phyloP scores from a whole-genome alignment of 2,113 vertebrate genomes.

The Calypte anna region DNA sequence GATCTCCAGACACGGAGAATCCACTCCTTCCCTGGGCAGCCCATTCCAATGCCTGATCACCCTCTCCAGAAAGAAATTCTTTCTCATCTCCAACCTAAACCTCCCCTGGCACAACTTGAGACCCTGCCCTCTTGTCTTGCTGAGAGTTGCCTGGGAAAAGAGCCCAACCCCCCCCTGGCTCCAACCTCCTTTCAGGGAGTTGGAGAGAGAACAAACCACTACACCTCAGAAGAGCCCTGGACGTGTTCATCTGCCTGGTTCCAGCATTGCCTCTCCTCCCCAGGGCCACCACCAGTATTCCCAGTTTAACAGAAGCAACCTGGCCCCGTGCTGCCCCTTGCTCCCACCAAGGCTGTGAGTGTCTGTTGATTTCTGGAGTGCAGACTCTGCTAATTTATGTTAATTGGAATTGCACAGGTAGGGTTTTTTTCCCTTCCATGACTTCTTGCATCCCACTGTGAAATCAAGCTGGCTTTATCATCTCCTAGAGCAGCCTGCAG shows the following conservation, averaged over 20 bases:
- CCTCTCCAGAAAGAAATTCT: too few relatives aligned
- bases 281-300: fast-evolving
- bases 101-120: too few relatives aligned
- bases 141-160: too few relatives aligned
- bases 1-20: too few relatives aligned
- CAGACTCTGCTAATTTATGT: background rate
- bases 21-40: too few relatives aligned
- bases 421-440: background rate
- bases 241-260: too few relatives aligned
- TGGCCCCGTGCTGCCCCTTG: background rate
- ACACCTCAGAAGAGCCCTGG: background rate
- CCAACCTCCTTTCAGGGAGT: too few relatives aligned
- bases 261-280: background rate
- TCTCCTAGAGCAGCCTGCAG: background rate
- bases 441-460: background rate
- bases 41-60: too few relatives aligned
- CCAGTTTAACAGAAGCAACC: background rate
- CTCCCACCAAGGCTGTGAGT: background rate
- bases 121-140: too few relatives aligned
- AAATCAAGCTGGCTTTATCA: background rate
- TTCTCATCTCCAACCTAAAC: too few relatives aligned
- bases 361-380: background rate
- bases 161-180: too few relatives aligned
- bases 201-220: fast-evolving
- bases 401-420: conserved; percentile 13